Evolutionary conservation across 2,113 vertebrate species (phyloP).

Genomic region (Cryptotis parvus): DNA sequence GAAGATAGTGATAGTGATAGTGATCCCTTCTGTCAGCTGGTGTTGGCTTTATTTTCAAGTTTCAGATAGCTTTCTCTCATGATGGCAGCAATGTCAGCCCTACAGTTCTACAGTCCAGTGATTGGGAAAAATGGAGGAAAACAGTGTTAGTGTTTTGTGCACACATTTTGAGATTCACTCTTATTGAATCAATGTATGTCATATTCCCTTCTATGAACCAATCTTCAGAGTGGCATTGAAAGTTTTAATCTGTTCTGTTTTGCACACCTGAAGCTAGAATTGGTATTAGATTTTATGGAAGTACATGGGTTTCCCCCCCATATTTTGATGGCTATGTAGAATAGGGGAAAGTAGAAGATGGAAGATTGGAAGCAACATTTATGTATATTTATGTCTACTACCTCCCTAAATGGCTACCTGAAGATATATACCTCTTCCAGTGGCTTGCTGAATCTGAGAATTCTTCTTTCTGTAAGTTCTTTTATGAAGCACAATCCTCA

Average conservation of each 20-base stretch:
- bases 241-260: not conserved
- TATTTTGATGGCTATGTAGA: not conserved
- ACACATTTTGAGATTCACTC: not conserved
- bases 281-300: not conserved
- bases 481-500: not conserved
- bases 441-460: not conserved
- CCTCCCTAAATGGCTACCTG: not conserved
- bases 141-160: not conserved
- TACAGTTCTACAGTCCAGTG: not conserved
- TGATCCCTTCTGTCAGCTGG: not conserved
- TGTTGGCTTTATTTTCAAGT: conserved; percentile 43
- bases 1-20: too few relatives aligned
- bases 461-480: not conserved
- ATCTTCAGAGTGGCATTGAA: not conserved
- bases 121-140: conserved; percentile 17
- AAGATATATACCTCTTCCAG: not conserved
- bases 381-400: not conserved
- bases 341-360: not conserved
- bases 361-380: not conserved
- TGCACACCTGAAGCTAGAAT: not conserved
- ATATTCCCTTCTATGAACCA: not conserved
- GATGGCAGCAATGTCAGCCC: not conserved
- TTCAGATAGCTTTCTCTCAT: conserved; percentile 22
- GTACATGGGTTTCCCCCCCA: not conserved
- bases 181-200: not conserved